phyloP scores from a whole-genome alignment of 2,888 invertebrate genomes.

The Drosophila trichaetosa region DNA sequence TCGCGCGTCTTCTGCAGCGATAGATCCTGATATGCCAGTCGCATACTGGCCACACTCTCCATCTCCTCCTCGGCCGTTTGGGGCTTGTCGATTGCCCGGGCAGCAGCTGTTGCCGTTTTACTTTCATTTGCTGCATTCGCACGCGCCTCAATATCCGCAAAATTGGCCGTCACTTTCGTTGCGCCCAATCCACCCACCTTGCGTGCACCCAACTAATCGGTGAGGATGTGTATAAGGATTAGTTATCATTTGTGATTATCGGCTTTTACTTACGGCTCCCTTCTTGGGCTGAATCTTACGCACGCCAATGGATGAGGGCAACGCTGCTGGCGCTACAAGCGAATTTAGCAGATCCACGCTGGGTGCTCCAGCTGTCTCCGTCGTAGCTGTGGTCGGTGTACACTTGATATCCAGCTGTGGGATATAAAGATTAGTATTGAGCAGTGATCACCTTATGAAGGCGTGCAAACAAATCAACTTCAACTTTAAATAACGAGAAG shows the following conservation, averaged over 20 bases:
- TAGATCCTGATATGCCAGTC: constrained; percentile 92
- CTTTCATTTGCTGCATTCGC: constrained; percentile 94
- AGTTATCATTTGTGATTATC: background rate
- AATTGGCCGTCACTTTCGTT: constrained; percentile 96
- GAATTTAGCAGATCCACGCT: constrained; percentile 84
- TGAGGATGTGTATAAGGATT: background rate
- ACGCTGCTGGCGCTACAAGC: constrained; percentile 78
- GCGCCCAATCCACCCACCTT: constrained; percentile 94
- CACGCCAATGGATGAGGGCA: constrained; percentile 90
- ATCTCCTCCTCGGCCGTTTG: constrained; percentile 88
- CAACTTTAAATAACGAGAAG: constrained; percentile 31
- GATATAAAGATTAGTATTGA: constrained; percentile 1
- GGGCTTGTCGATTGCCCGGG: constrained; percentile 77
- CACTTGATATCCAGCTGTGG: constrained; percentile 70
- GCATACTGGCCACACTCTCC: constrained; percentile 88
- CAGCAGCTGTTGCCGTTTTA: constrained; percentile 82
- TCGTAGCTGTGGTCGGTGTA: constrained; percentile 26
- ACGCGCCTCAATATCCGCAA: constrained; percentile 96
- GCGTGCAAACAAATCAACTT: constrained; percentile 19
- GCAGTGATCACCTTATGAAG: too few species aligned
- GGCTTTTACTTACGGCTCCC: constrained; percentile 87
- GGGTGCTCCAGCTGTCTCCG: constrained; percentile 65
- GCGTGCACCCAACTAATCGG: constrained; percentile 91
- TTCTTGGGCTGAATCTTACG: constrained; percentile 90
- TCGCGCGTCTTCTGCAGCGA: constrained; percentile 89